Percentiles rank a stretch among this genome's conserved stretches.
Evolutionary conservation across 23 tunicate genomes (phyloP).

Genomic region (Phallusia fumigata): DNA sequence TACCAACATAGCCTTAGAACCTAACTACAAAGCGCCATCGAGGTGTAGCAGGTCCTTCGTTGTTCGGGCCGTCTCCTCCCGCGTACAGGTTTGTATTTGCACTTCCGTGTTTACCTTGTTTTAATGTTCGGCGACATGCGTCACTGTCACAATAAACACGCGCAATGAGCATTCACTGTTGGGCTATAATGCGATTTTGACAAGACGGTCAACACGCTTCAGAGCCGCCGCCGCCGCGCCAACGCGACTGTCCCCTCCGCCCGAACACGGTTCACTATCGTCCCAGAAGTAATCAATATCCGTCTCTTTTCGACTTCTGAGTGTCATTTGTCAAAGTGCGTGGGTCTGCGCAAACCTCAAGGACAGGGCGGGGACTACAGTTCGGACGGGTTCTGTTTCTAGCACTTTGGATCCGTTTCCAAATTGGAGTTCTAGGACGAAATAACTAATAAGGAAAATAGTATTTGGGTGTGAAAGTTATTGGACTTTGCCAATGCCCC

Average conservation of each 20-base stretch:
- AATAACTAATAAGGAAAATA: no score
- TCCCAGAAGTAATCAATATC: no score
- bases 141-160: slow-evolving; percentile 15
- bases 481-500: no score
- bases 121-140: slow-evolving; percentile 9
- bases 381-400: no score
- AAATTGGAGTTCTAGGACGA: no score
- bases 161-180: slow-evolving; percentile 17
- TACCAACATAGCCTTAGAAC: not conserved
- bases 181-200: slow-evolving; percentile 23
- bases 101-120: slow-evolving; percentile 5
- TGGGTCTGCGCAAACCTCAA: no score
- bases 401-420: no score
- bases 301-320: no score
- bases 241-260: not conserved
- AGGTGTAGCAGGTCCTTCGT: not conserved
- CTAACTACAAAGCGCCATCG: not conserved
- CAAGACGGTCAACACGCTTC: slow-evolving; percentile 25
- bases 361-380: no score
- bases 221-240: slow-evolving; percentile 2
- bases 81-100: slow-evolving; percentile 6
- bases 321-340: no score
- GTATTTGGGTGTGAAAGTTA: no score
- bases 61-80: not conserved
- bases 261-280: no score